Base-by-base conservation (phyloP, 2,888 invertebrate species). In the Megastigmus dorsalis region DNA sequence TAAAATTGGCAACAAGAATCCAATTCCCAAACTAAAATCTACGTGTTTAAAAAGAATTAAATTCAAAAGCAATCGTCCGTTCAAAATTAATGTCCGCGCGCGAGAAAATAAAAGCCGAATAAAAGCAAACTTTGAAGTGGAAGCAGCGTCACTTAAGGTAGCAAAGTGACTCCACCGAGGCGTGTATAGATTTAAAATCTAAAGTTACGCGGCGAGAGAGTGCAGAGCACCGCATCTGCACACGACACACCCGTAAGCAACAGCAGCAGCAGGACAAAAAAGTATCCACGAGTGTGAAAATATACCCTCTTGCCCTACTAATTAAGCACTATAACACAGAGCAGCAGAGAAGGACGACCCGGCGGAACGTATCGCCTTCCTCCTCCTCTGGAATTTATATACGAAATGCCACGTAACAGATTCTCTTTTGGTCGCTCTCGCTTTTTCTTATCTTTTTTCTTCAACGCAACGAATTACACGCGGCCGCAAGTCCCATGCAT, bases 281-380 rank as follows among this genome's bases (percentile, higher is more conserved):
- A 57, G n/a, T 3, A 10, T 6, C 41, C 48, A 41, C 50, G 43
- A 41, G 65, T 52, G 66, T 59, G 72, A 60, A 57, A 66, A 59
- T 41, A 2, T 59, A 66, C 33, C 41, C 52, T 59, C 57, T 33
- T 50, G 57, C n/a, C 52, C 65, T 60, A 38, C 57, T 73, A 66
- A 73, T 66, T 66, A 41, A 72, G 26, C 52, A 41, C 55, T 36
- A n/a, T n/a, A n/a, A n/a, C n/a, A n/a, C n/a, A n/a, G n/a, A n/a
- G n/a, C n/a, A n/a, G n/a, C n/a, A n/a, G n/a, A n/a, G n/a, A n/a
- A n/a, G n/a, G n/a, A n/a, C n/a, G n/a, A n/a, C n/a, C 10, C 15
- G n/a, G 9, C 20, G 36, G 18, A 28, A 54, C 41, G 52, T 72
- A 50, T 72, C 59, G 52, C 59, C n/a, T 66, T 50, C 41, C 28